A percentile compares a stretch with the other conserved stretches of the same genome.
Evolutionary conservation across 2,113 vertebrate species (phyloP).

Genomic region (Pseudois nayaur): DNA sequence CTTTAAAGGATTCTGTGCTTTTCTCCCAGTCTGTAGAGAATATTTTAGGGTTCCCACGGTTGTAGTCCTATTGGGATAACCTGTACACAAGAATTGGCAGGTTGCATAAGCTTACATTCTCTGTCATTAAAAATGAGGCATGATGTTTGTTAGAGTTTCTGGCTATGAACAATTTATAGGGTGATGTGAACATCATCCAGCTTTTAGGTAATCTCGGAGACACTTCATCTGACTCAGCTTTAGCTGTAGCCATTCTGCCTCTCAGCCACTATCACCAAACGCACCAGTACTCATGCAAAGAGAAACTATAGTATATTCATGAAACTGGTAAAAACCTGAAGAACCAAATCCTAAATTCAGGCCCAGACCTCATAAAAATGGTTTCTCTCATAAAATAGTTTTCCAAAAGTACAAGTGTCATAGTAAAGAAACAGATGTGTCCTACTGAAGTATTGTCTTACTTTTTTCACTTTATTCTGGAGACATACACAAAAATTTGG

Average conservation of each 20-base stretch:
- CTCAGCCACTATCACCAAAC: neutral
- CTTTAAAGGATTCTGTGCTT: neutral
- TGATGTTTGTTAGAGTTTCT: neutral
- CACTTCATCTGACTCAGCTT: neutral
- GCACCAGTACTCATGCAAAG: neutral
- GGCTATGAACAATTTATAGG: neutral
- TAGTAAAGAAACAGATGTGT: neutral
- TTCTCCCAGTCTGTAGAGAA: neutral
- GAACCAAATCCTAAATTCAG: neutral
- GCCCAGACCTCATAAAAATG: neutral
- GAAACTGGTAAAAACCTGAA: neutral
- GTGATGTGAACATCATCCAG: neutral
- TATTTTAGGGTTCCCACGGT: neutral
- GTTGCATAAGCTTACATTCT: neutral
- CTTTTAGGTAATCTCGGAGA: neutral
- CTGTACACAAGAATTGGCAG: neutral
- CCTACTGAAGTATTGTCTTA: neutral
- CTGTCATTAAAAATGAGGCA: neutral
- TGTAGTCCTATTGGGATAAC: rapidly evolving
- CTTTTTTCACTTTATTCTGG: neutral
- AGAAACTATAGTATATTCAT: neutral
- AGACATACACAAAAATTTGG: neutral
- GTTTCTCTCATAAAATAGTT: neutral
- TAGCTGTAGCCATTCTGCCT: neutral
- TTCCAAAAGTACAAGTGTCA: neutral